These are phyloP conservation scores for Sebastes miniatus DNA, from an alignment of 2,797 vertebrate species.

Conservation along the genomic window DNA sequence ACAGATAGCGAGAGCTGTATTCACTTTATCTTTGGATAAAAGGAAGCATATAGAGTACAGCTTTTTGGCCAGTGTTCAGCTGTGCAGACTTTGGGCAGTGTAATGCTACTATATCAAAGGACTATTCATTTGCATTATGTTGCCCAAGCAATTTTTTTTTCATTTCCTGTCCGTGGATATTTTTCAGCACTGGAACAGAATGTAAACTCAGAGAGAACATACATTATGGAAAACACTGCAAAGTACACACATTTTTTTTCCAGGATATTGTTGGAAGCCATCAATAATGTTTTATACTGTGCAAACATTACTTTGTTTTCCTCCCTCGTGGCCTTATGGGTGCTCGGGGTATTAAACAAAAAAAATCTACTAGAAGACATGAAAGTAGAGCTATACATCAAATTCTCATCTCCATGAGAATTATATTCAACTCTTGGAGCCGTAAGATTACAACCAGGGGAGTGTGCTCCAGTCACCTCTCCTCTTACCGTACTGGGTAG, in stretches of 20 bases:
- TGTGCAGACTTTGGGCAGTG: conserved; percentile 11
- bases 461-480: background rate
- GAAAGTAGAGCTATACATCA: background rate
- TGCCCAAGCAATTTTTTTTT: conserved; percentile 12
- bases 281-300: conserved; percentile 3
- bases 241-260: background rate
- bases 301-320: conserved; percentile 4
- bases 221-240: conserved; percentile 7
- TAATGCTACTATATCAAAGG: conserved; percentile 18
- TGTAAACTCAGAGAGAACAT: conserved; percentile 12
- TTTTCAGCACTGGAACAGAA: conserved; percentile 17
- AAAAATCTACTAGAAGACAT: background rate
- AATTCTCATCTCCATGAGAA: background rate
- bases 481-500: background rate
- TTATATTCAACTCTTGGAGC: background rate
- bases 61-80: conserved; percentile 12
- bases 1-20: background rate
- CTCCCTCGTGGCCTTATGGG: background rate
- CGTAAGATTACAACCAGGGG: background rate
- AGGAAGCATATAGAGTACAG: background rate
- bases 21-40: conserved; percentile 34
- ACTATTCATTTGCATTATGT: conserved; percentile 50
- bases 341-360: background rate
- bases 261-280: background rate
- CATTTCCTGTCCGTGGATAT: conserved; percentile 26